These are phyloP conservation scores for Abramis brama DNA, from an alignment of 2,113 vertebrate genomes.

Conservation along the genomic window DNA sequence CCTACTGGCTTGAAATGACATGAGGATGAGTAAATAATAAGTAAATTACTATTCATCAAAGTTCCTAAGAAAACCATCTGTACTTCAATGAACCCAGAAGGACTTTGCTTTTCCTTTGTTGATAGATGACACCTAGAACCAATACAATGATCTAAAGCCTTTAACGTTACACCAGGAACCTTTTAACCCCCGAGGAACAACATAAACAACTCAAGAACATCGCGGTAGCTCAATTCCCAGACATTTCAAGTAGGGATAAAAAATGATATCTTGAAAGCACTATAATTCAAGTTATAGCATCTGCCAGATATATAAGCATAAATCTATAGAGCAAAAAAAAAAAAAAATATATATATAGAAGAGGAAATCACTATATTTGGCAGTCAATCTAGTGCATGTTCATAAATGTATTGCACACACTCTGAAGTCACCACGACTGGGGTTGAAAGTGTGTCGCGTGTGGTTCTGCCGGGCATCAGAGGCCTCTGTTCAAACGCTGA, in stretches of 20 bases:
- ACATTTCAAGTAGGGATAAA: not conserved
- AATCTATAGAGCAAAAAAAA: not conserved
- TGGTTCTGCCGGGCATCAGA: not conserved
- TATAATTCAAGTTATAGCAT: not conserved
- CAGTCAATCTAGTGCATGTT: not conserved
- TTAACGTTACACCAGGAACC: not conserved
- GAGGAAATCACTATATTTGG: not conserved
- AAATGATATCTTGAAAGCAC: not conserved
- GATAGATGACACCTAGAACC: not conserved
- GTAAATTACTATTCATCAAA: not conserved
- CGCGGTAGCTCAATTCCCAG: not conserved
- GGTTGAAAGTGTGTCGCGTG: not conserved
- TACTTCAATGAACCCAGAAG: not conserved
- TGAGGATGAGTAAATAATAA: not conserved
- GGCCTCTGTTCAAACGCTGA: not conserved
- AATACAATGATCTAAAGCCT: not conserved
- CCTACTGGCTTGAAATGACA: not conserved
- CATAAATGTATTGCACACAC: not conserved
- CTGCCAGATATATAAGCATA: conserved; percentile 6
- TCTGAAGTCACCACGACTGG: not conserved
- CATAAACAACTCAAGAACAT: conserved; percentile 4
- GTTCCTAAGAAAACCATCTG: not conserved
- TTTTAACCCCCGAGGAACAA: not conserved
- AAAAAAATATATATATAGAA: not conserved
- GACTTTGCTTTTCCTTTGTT: not conserved